Conservation (phyloP, 2,797 vertebrate species). For the Oreochromis grahami region DNA sequence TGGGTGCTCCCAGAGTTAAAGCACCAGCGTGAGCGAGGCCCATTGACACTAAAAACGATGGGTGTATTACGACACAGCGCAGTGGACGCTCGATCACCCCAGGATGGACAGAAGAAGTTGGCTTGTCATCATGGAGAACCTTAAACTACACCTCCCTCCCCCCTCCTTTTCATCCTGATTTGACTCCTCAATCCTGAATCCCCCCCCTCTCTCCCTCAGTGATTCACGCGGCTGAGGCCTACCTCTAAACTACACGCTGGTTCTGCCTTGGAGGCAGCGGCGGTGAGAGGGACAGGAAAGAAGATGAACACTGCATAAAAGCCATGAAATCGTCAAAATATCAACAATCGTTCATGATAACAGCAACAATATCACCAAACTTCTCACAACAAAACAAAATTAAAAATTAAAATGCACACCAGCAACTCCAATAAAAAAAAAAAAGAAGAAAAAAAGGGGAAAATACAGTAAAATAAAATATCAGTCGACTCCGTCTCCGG, state of each 20-base stretch:
- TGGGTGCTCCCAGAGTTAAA: slow-evolving; percentile 69
- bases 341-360: slow-evolving; percentile 60
- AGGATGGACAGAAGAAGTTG: slow-evolving; percentile 31
- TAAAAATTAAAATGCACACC: slow-evolving; percentile 59
- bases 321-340: slow-evolving; percentile 50
- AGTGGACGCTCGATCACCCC: slow-evolving; percentile 1
- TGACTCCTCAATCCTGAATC: not conserved
- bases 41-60: slow-evolving; percentile 39
- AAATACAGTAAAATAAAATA: slow-evolving; percentile 11
- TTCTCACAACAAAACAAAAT: slow-evolving; percentile 35
- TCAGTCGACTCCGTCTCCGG: slow-evolving; percentile 66
- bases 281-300: slow-evolving; percentile 64
- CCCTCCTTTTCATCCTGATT: not conserved
- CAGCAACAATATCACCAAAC: slow-evolving; percentile 69
- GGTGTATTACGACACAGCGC: slow-evolving; percentile 8
- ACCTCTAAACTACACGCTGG: slow-evolving; percentile 38
- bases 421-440: slow-evolving; percentile 57
- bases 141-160: not conserved
- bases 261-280: slow-evolving; percentile 25
- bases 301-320: slow-evolving; percentile 75
- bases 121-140: slow-evolving; percentile 18
- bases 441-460: slow-evolving; percentile 16
- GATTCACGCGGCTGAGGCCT: slow-evolving; percentile 16
- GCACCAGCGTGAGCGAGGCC: slow-evolving; percentile 68
- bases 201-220: not conserved